These are phyloP conservation scores for Lepidurus couesii DNA, from an alignment of 1,140 invertebrate species.

Conservation along the genomic window DNA sequence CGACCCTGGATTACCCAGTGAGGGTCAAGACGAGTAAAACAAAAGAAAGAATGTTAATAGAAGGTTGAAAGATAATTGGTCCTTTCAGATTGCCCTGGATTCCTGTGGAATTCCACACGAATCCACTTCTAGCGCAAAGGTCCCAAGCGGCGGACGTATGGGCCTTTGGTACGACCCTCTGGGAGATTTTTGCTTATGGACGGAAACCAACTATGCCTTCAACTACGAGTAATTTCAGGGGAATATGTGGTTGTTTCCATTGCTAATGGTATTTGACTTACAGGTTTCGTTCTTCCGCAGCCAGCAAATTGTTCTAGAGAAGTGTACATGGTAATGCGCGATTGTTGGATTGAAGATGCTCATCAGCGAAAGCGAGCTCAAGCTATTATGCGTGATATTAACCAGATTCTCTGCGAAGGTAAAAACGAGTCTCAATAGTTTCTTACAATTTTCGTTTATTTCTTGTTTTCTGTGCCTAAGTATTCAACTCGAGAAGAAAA, in stretches of 20 bases:
- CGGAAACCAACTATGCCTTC: constrained; percentile 38
- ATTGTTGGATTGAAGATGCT: constrained; percentile 77
- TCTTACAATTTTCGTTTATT: not conserved
- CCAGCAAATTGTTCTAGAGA: constrained; percentile 71
- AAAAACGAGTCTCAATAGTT: constrained; percentile 35
- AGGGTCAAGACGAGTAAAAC: constrained; percentile 57
- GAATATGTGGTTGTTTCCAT: not conserved
- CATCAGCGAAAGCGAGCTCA: constrained; percentile 66
- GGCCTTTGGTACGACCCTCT: constrained; percentile 81
- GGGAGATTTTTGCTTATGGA: constrained; percentile 82
- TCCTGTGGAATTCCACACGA: constrained; percentile 67
- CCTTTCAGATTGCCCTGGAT: constrained; percentile 72
- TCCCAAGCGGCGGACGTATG: constrained; percentile 70
- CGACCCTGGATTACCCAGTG: constrained; percentile 65
- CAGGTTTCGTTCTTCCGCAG: constrained; percentile 49
- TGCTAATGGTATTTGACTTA: constrained; percentile 24
- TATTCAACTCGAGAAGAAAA: constrained; percentile 54
- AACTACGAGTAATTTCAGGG: constrained; percentile 10
- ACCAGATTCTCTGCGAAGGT: constrained; percentile 69
- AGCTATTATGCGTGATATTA: constrained; percentile 72
- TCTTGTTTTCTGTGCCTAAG: constrained; percentile 42
- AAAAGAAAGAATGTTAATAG: not conserved
- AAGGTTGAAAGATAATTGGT: constrained; percentile 33
- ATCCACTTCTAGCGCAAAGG: constrained; percentile 57
- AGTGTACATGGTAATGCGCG: constrained; percentile 75